Evolutionary conservation across 2,888 invertebrate species (phyloP), one percentile per base, ranked within the genome.

Genomic region (Amorpha juglandis): DNA sequence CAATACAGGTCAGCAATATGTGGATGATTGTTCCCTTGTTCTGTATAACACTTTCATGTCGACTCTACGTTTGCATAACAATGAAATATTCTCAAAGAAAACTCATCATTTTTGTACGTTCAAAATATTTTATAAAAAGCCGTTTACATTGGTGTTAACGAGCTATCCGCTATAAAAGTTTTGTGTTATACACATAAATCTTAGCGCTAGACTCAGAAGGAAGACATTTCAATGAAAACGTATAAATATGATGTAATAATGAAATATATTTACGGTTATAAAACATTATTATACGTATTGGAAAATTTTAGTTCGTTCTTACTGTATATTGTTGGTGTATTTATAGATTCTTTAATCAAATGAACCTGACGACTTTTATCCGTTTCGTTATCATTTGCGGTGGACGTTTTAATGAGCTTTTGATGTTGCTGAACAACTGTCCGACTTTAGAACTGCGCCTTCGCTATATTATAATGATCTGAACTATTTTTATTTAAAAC

Each of bases 71-170:
- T 88, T 89, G 77, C 88, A 91, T 90, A 84, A 89, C 88, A 89
- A 90, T 84, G 78, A 78, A 72, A 71, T 65, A 73, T 75, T 72
- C 80, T 78, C 82, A 81, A 85, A 84, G 85, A 74, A 87, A 90
- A 83, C 89, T 78, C 78, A 75, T 70, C 70, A 71, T 71, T 67
- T 74, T 73, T 75, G 72, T 72, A 71, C 71, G 75, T 79, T 78
- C 74, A 75, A 84, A 80, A 89, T 89, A 91, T 91, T 87, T 91
- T 85, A 90, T 82, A 76, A 72, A 71, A 70, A 71, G 87, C 89
- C 90, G 76, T 90, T 91, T 86, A 93, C 92, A 89, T 78, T 81
- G 83, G 92, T 90, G 92, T 92, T 93, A 93, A 93, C 92, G 92
- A 93, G 88, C 74, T 77, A 78, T 76, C 81, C 27, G 76, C 88